Evolutionary conservation across 2,797 vertebrate species (phyloP).

Genomic region (Octomys mimax): DNA sequence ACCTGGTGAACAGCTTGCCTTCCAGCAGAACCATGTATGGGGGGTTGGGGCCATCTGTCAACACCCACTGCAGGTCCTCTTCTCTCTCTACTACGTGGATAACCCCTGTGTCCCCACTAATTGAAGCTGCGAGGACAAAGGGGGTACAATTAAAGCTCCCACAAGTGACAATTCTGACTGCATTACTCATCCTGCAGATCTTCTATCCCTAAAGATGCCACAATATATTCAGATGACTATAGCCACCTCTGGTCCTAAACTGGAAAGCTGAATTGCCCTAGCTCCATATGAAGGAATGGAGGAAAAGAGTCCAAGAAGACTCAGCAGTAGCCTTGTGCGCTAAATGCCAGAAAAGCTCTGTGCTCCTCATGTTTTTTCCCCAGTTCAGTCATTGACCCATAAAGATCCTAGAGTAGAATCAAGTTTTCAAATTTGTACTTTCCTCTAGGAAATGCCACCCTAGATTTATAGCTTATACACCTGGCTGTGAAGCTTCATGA

Average conservation of each 20-base stretch:
- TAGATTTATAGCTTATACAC: not conserved
- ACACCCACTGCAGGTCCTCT: constrained; percentile 93
- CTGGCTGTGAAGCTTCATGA: constrained; percentile 52
- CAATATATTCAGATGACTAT: not conserved
- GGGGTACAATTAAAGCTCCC: constrained; percentile 13
- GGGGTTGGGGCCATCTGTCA: constrained; percentile 92
- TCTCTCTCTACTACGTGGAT: constrained; percentile 95
- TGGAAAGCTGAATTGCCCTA: not conserved
- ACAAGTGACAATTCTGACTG: not conserved
- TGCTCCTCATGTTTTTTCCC: not conserved
- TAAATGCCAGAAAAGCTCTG: not conserved
- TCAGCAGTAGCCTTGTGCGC: not conserved
- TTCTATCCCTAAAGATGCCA: not conserved
- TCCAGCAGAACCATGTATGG: constrained; percentile 96
- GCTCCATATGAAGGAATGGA: not conserved
- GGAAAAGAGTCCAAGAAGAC: not conserved
- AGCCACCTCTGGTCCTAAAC: constrained; percentile 22
- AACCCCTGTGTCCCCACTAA: constrained; percentile 96
- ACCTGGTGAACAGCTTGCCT: constrained; percentile 93
- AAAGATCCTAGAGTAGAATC: constrained; percentile 5
- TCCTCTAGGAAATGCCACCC: constrained; percentile 34
- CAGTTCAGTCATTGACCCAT: not conserved
- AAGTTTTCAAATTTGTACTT: constrained; percentile 49
- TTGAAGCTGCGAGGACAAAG: constrained; percentile 90
- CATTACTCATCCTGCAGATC: not conserved